Base-by-base conservation (phyloP, 2,888 invertebrate genomes). In the Acleris cristana region DNA sequence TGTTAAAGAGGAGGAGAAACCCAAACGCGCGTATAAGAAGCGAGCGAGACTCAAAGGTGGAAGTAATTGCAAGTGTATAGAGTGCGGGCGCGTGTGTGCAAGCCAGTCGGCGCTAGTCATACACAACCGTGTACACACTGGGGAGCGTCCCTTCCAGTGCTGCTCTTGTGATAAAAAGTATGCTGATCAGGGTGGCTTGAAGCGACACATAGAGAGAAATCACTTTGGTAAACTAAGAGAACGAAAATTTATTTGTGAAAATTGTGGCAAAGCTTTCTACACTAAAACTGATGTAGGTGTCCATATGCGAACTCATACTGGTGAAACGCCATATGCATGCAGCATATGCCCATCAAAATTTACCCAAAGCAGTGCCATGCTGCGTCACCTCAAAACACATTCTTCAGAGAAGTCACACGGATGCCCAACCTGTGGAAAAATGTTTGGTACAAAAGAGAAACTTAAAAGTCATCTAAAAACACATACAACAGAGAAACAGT, bases 311-410 rank as follows among this genome's bases (percentile, higher is more conserved):
- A 84, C 80, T 6, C 92, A 92, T 59, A 90, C 91, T 2, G 86
- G 87, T 1, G 91, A 92, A 69, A 90, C 88, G 12, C 92, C 92
- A 2, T 90, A 87, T 68, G 65, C 76, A 2, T 92, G 91, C 66
- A 69, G 83, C 0, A 69, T 80, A 19, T 92, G 92, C 64, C 77
- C 81, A 0, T 72, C 77, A 14, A 79, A 78, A 18, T 92, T 90
- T 64, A 83, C 84, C 2, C 91, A 90, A 68, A 70, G 82, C 12
- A 83, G 86, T 70, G 80, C 88, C 2, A 73, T 88, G 69, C 69
- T 82, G 6, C 77, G 87, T 56, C 92, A 92, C 67, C 81, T 79
- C 52, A 78, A 77, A 69, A 77, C 84, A 0, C 91, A 91, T 72
- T 78, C 82, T 0, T 86, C 84, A 10, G 81, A 81, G 21, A 87